Evolutionary conservation across 2,888 invertebrate species (phyloP).

Genomic region (Pediacus dermestoides): DNA sequence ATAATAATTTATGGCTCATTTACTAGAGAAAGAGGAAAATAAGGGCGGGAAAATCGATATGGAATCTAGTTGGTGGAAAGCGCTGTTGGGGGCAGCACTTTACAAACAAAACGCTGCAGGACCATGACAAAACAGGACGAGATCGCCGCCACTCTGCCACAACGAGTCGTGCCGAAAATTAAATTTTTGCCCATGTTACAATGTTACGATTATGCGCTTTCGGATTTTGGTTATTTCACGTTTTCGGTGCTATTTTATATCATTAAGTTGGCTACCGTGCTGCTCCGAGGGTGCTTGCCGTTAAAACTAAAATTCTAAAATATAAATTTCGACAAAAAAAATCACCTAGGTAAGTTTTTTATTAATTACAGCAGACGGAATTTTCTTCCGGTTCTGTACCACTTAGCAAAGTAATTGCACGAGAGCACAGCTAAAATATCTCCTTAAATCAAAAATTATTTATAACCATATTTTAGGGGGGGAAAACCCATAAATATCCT

Average conservation of each 20-base stretch:
- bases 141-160: slow-evolving; percentile 13
- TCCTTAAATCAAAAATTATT: too few relatives aligned
- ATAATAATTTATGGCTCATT: slow-evolving; percentile 46
- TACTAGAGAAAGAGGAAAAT: slow-evolving; percentile 43
- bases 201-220: slow-evolving; percentile 43
- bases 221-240: slow-evolving; percentile 42
- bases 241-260: slow-evolving; percentile 49
- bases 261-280: slow-evolving; percentile 52
- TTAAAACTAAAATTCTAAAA: slow-evolving; percentile 36
- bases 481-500: too few relatives aligned
- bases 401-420: slow-evolving; percentile 3
- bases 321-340: slow-evolving; percentile 30
- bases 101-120: slow-evolving; percentile 25
- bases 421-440: too few relatives aligned
- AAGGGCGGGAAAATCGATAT: slow-evolving; percentile 49
- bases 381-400: slow-evolving; percentile 4
- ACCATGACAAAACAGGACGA: slow-evolving; percentile 31
- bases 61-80: slow-evolving; percentile 15
- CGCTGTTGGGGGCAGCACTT: slow-evolving; percentile 36
- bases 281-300: slow-evolving; percentile 49
- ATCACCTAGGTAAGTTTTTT: slow-evolving; percentile 21
- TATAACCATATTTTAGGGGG: too few relatives aligned
- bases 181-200: slow-evolving; percentile 23
- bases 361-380: slow-evolving; percentile 11
- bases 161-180: slow-evolving; percentile 27